Percentiles rank a stretch among this genome's conserved stretches.
phyloP scores from a whole-genome alignment of 2,888 invertebrate species.

The Ellobium chinense region DNA sequence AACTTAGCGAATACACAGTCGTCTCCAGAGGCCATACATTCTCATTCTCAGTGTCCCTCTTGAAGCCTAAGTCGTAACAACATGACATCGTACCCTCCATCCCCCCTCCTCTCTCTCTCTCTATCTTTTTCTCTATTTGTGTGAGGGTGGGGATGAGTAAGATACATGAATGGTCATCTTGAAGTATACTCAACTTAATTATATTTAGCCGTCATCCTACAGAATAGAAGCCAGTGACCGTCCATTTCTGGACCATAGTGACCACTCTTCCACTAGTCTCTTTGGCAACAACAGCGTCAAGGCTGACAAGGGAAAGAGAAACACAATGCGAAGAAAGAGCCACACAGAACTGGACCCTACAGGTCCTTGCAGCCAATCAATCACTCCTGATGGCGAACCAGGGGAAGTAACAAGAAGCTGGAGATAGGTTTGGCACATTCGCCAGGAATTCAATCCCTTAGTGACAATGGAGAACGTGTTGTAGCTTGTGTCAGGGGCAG shows the following conservation, averaged over 20 bases:
- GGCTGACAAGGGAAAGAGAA: no score
- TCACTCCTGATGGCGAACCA: conserved; percentile 21
- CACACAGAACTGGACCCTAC: conserved; percentile 1
- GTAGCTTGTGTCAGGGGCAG: no score
- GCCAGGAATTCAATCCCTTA: neutral
- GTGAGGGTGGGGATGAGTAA: no score
- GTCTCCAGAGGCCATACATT: neutral
- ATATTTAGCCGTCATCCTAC: neutral
- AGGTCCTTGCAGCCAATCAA: conserved; percentile 22
- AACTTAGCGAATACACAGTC: no score
- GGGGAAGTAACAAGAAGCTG: neutral
- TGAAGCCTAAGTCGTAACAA: no score
- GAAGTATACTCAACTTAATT: no score
- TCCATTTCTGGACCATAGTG: no score
- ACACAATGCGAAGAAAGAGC: neutral
- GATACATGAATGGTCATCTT: no score
- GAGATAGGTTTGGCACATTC: neutral
- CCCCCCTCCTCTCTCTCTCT: neutral
- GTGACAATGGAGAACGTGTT: neutral
- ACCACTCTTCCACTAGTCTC: no score
- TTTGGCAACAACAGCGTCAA: no score
- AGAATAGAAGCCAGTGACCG: no score
- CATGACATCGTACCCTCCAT: neutral
- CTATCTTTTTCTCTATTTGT: neutral
- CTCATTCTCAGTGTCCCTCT: neutral